phyloP scores from a whole-genome alignment of 2,113 vertebrate genomes.

The Corydoras maculifer region DNA sequence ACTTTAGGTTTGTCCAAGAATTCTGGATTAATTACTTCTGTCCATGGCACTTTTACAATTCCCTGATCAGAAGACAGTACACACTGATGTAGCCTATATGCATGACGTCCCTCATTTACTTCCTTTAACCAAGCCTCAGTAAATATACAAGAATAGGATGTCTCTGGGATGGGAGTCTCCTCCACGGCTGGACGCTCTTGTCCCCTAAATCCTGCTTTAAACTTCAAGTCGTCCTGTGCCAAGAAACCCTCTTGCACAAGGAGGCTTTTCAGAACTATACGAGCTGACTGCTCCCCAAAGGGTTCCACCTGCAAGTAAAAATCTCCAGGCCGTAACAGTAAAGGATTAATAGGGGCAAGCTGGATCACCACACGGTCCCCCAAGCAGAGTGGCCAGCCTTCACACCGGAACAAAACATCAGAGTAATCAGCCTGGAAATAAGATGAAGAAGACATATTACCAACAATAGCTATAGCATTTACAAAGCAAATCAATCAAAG shows the following conservation, averaged over 20 bases:
- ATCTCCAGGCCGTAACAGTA: slow-evolving; percentile 82
- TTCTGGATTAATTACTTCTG: slow-evolving; percentile 73
- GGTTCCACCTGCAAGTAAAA: slow-evolving; percentile 90
- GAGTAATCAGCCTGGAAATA: slow-evolving; percentile 73
- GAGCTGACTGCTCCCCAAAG: slow-evolving; percentile 72
- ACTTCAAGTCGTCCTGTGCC: slow-evolving; percentile 27
- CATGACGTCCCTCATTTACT: slow-evolving; percentile 65
- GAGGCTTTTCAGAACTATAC: slow-evolving; percentile 82
- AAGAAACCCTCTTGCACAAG: slow-evolving; percentile 63
- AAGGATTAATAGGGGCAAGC: slow-evolving; percentile 78
- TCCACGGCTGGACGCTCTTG: slow-evolving; percentile 62
- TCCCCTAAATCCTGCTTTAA: slow-evolving; percentile 29
- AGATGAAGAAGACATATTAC: not conserved
- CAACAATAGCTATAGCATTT: not conserved
- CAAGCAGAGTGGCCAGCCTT: slow-evolving; percentile 91
- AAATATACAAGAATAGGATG: slow-evolving; percentile 77
- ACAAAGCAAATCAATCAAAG: not conserved
- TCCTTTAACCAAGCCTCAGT: slow-evolving; percentile 79
- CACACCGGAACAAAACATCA: slow-evolving; percentile 81
- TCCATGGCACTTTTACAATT: slow-evolving; percentile 74
- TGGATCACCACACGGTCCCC: slow-evolving; percentile 81
- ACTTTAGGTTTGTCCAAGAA: slow-evolving; percentile 71
- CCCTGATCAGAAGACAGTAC: slow-evolving; percentile 84
- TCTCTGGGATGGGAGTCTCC: slow-evolving; percentile 71
- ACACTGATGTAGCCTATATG: slow-evolving; percentile 70